These are phyloP conservation scores for Caiman crocodilus DNA, from an alignment of 2,797 vertebrate genomes.

Conservation along the genomic window DNA sequence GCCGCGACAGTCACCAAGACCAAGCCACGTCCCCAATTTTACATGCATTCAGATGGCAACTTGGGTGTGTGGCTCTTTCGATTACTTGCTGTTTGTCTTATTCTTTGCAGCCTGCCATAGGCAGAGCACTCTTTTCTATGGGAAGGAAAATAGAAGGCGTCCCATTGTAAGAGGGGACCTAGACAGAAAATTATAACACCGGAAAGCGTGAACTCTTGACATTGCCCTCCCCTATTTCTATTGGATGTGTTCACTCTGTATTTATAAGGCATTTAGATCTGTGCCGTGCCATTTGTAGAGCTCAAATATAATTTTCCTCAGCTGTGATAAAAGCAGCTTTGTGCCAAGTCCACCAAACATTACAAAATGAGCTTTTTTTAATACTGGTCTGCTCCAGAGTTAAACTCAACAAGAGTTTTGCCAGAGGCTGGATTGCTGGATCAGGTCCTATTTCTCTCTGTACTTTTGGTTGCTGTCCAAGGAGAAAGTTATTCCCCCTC, in stretches of 20 bases:
- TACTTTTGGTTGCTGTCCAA: neutral
- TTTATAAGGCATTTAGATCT: neutral
- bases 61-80: neutral
- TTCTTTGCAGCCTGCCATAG: neutral
- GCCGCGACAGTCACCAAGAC: neutral
- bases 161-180: neutral
- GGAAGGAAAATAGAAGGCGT: neutral
- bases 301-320: neutral
- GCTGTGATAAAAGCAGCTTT: fast-evolving
- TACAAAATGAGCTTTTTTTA: neutral
- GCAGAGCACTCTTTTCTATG: neutral
- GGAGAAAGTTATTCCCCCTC: neutral
- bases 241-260: neutral
- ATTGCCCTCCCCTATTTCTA: neutral
- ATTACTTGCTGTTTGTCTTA: neutral
- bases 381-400: neutral
- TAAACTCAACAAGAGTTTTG: neutral
- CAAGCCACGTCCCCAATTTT: neutral
- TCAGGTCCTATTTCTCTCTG: neutral
- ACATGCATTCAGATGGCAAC: fast-evolving
- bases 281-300: neutral
- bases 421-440: neutral
- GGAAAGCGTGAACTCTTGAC: neutral
- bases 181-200: neutral
- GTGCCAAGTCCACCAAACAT: neutral